Base-by-base conservation (phyloP, 1,140 invertebrate species). In the Drosophila kohkoa region DNA sequence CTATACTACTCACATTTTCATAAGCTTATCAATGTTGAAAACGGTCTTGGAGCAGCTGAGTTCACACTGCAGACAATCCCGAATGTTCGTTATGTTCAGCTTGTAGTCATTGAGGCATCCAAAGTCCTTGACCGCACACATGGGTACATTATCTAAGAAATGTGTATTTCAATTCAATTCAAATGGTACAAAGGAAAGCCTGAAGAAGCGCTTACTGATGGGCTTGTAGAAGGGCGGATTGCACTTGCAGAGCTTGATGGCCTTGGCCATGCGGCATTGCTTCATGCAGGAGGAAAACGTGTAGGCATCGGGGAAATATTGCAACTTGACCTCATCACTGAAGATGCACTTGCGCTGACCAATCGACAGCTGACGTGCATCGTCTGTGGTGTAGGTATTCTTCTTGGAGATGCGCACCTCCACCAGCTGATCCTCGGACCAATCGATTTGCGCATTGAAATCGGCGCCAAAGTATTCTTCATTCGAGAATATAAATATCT, bases 21-120 rank as follows among this genome's bases (percentile, higher is more conserved):
- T 94, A 0, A 96, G 93, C 90, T 96, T 96, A 81, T 96, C 95
- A 1, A 96, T 95, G 92, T 96, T 95, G 66, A 96, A 96, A 0
- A 96, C 95, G 0, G 95, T 96, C 76, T 96, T 95, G 2, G 93
- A 94, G 83, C 96, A 96, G 16, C 95, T 95, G 0, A 96, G 92
- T 75, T 96, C 94, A 86, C 96, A 96, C n/a, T 91, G 82, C 3
- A 93, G 75, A 70, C 96, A 96, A 38, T 93, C 93, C 45, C 94
- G 94, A 1, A 95, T 93, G 48, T 94, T 93, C 20, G 93, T 94
- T 41, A 95, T 95, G 59, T 93, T 93, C 2, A 93, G 83, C 59
- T 93, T 91, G 80, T 94, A 90, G 28, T 93, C 91, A 0, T 93
- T 93, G 30, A 96, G 93, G 73, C 95, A 96, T 30, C 87, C 77